Evolutionary conservation across 2,113 vertebrate genomes (phyloP).

Genomic region (Apeltes quadracus): DNA sequence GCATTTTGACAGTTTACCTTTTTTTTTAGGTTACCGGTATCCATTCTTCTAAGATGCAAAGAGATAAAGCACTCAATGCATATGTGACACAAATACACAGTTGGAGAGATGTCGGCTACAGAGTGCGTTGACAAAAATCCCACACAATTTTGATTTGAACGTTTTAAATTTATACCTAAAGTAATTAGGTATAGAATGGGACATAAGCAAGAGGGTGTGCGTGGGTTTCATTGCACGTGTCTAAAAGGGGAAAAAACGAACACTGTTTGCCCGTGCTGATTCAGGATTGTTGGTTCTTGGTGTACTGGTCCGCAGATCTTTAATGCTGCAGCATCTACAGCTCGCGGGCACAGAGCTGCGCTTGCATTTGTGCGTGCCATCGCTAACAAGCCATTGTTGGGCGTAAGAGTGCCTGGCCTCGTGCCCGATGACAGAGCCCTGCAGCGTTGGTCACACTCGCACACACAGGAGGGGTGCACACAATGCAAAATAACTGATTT

Average conservation of each 20-base stretch:
- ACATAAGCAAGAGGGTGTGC: background rate
- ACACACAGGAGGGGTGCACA: constrained; percentile 6
- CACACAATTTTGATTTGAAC: background rate
- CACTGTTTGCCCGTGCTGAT: background rate
- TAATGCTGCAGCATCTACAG: background rate
- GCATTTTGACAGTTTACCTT: constrained; percentile 19
- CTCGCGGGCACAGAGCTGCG: background rate
- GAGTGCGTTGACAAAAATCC: background rate
- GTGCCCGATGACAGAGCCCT: constrained; percentile 39
- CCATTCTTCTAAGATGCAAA: constrained; percentile 15
- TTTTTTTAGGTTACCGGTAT: constrained; percentile 27
- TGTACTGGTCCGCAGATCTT: background rate
- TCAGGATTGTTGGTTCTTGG: background rate
- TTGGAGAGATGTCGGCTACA: background rate
- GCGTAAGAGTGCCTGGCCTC: constrained; percentile 5
- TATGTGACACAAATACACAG: background rate
- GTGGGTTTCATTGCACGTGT: no score
- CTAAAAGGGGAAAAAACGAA: background rate
- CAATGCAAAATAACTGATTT: background rate
- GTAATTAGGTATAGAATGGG: no score
- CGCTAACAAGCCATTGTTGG: constrained; percentile 20
- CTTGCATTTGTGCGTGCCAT: background rate
- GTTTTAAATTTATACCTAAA: background rate
- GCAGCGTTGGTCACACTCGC: constrained; percentile 11
- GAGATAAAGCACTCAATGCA: constrained; percentile 2